Conservation (phyloP, 2,888 invertebrate genomes). For the Cryptophagus acutangulus region DNA sequence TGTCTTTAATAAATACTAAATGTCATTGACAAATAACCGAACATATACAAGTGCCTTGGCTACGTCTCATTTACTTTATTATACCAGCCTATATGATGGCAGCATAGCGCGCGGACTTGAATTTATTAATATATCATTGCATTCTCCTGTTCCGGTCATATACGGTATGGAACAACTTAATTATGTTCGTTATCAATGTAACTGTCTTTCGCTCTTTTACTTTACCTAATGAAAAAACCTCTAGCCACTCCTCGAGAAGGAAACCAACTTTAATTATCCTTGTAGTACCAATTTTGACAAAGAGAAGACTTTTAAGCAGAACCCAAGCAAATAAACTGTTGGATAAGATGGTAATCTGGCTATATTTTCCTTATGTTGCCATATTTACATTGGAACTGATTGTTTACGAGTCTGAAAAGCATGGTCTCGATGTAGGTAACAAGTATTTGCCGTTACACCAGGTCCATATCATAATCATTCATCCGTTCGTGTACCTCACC, state of each 20-base stretch:
- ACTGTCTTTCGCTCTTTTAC: not conserved
- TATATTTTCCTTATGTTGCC: not conserved
- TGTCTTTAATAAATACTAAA: slow-evolving; percentile 48
- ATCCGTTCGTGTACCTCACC: slow-evolving; percentile 29
- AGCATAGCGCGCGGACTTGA: slow-evolving; percentile 30
- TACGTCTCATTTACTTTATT: slow-evolving; percentile 41
- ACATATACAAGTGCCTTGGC: slow-evolving; percentile 40
- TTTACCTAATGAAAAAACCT: not conserved
- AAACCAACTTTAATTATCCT: not conserved
- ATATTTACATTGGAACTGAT: slow-evolving; percentile 30
- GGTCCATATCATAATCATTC: slow-evolving; percentile 31
- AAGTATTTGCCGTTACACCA: slow-evolving; percentile 27
- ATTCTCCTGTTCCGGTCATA: slow-evolving; percentile 22
- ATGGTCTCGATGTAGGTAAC: slow-evolving; percentile 33
- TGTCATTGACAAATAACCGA: slow-evolving; percentile 49
- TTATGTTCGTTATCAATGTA: slow-evolving; percentile 15
- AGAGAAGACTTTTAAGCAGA: no score
- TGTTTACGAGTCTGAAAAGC: slow-evolving; percentile 31
- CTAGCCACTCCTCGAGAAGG: no score
- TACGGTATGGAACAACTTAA: slow-evolving; percentile 25
- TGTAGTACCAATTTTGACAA: no score
- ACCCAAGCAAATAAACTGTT: no score
- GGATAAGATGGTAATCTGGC: no score
- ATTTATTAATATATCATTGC: slow-evolving; percentile 35
- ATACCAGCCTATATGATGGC: slow-evolving; percentile 20